These are phyloP conservation scores for Quadriops clusia DNA, from an alignment of 2,888 invertebrate species.

Conservation along the genomic window DNA sequence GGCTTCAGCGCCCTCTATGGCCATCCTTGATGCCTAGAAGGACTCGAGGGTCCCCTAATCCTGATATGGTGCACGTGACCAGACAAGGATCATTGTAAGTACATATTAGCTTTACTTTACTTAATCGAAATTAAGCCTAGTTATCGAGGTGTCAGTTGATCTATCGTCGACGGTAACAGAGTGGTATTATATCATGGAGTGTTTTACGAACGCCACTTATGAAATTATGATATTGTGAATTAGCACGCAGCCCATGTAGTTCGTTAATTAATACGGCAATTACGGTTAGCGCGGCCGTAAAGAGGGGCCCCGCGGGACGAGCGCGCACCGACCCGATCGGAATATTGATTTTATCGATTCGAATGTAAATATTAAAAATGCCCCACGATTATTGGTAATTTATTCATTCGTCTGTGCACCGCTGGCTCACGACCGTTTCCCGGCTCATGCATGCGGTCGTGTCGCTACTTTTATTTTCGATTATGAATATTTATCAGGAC, in stretches of 20 bases:
- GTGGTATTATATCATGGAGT: slow-evolving; percentile 1
- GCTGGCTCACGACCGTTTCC: too few species aligned
- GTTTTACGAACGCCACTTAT: slow-evolving; percentile 12
- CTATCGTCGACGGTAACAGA: slow-evolving; percentile 6
- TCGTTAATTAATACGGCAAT: slow-evolving; percentile 30
- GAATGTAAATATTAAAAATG: slow-evolving; percentile 16
- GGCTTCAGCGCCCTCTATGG: slow-evolving; percentile 33
- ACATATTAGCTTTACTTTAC: too few species aligned
- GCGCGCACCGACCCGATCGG: too few species aligned
- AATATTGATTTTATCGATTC: slow-evolving; percentile 18
- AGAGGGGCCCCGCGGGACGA: slow-evolving; percentile 20
- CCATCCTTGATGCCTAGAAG: slow-evolving; percentile 29
- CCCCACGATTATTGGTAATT: slow-evolving; percentile 12
- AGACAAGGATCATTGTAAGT: slow-evolving; percentile 37
- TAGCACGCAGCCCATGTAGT: slow-evolving; percentile 28
- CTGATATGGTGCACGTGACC: slow-evolving; percentile 29
- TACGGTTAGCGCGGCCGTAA: slow-evolving; percentile 23
- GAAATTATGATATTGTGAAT: slow-evolving; percentile 30
- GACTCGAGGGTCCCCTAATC: slow-evolving; percentile 28
- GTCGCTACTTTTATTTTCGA: too few species aligned
- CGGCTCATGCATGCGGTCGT: too few species aligned
- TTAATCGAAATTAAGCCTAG: too few species aligned
- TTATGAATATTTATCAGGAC: too few species aligned
- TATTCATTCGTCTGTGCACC: slow-evolving; percentile 9
- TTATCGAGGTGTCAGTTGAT: too few species aligned